These are phyloP conservation scores for Nomada flava DNA, from an alignment of 2,888 invertebrate genomes.

Conservation along the genomic window DNA sequence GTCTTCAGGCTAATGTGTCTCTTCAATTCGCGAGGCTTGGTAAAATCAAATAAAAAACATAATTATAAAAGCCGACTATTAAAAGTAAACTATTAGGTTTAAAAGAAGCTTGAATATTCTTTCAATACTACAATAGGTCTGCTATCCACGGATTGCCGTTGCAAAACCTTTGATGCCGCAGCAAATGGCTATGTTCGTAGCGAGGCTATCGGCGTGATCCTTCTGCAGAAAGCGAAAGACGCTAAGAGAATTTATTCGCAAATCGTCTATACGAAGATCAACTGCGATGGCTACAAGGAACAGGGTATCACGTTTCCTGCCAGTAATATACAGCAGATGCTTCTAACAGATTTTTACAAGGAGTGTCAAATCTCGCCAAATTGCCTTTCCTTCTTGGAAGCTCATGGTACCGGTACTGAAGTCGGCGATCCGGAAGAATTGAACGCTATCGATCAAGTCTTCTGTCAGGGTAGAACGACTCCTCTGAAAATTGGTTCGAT, in stretches of 20 bases:
- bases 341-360: slow-evolving; percentile 86
- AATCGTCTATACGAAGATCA: slow-evolving; percentile 86
- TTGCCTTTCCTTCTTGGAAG: slow-evolving; percentile 88
- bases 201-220: slow-evolving; percentile 90
- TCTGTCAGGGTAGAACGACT: slow-evolving; percentile 90
- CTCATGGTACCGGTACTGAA: slow-evolving; percentile 91
- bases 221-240: slow-evolving; percentile 88
- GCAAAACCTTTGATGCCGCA: slow-evolving; percentile 95
- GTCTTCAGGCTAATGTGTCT: slow-evolving; percentile 94
- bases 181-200: slow-evolving; percentile 94
- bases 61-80: background rate
- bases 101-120: background rate
- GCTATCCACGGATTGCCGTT: slow-evolving; percentile 93
- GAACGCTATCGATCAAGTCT: slow-evolving; percentile 91
- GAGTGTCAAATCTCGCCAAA: slow-evolving; percentile 86
- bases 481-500: slow-evolving; percentile 95
- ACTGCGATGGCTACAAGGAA: slow-evolving; percentile 86
- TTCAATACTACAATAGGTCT: slow-evolving; percentile 85
- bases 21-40: slow-evolving; percentile 91
- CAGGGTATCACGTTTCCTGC: slow-evolving; percentile 83
- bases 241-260: slow-evolving; percentile 85
- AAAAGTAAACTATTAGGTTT: too few species aligned
- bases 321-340: slow-evolving; percentile 76
- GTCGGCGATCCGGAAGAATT: slow-evolving; percentile 97
- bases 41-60: slow-evolving; percentile 29